These are phyloP conservation scores for Microctenopoma steveboyesi DNA, from an alignment of 2,797 vertebrate species.

Conservation along the genomic window DNA sequence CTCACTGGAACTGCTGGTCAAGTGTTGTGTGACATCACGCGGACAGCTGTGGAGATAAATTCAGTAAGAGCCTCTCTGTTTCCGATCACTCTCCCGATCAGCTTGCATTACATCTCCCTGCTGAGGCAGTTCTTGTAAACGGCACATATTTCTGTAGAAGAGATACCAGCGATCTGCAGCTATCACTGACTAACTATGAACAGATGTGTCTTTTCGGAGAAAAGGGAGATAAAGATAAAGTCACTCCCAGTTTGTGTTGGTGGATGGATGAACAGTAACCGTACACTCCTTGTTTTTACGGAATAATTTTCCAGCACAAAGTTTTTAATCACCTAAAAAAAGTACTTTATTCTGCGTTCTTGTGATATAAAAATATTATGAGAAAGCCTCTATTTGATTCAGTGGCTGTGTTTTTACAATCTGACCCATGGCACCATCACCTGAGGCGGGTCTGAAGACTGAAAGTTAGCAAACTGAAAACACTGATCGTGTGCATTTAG, in stretches of 20 bases:
- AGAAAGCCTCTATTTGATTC: no score
- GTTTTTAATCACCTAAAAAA: slow-evolving; percentile 12
- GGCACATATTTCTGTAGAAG: slow-evolving; percentile 53
- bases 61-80: slow-evolving; percentile 54
- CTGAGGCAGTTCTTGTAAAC: slow-evolving; percentile 63
- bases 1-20: slow-evolving; percentile 63
- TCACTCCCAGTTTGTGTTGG: slow-evolving; percentile 43
- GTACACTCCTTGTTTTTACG: slow-evolving; percentile 11
- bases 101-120: slow-evolving; percentile 57
- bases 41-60: slow-evolving; percentile 68
- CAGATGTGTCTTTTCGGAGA: slow-evolving; percentile 73
- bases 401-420: no score
- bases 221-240: slow-evolving; percentile 43
- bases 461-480: no score
- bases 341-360: background rate
- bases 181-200: slow-evolving; percentile 75
- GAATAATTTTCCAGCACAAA: background rate
- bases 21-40: slow-evolving; percentile 73
- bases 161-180: slow-evolving; percentile 60
- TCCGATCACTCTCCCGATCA: slow-evolving; percentile 56
- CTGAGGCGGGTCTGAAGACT: no score
- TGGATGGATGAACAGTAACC: slow-evolving; percentile 24
- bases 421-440: no score
- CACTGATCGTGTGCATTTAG: no score
- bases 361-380: background rate